These are phyloP conservation scores for Meta bourneti DNA, from an alignment of 2,888 invertebrate species.

Conservation along the genomic window DNA sequence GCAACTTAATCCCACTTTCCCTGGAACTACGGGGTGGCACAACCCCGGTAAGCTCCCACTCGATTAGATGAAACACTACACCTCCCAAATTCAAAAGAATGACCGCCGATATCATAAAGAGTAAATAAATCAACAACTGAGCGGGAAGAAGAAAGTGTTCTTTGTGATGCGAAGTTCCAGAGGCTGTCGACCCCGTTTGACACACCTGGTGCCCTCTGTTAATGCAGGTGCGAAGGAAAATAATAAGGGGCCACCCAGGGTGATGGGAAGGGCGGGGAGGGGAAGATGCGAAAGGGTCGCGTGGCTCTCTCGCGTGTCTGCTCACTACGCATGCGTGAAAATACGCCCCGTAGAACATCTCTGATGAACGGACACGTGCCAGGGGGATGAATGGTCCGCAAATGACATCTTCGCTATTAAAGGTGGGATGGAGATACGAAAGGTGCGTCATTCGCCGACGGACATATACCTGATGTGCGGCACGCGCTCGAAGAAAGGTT, in stretches of 20 bases:
- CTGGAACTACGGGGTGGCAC: too few species aligned
- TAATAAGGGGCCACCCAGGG: constrained; percentile 50
- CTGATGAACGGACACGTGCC: background rate
- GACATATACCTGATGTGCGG: background rate
- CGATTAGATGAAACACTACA: too few species aligned
- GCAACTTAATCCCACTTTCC: too few species aligned
- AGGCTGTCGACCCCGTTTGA: constrained; percentile 58
- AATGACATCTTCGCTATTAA: background rate
- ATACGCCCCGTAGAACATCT: constrained; percentile 1
- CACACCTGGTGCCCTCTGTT: constrained; percentile 58
- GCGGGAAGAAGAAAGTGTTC: background rate
- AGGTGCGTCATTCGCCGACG: background rate
- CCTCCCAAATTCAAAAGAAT: too few species aligned
- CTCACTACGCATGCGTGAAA: constrained; percentile 35
- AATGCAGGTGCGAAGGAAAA: constrained; percentile 67
- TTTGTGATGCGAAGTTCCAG: background rate
- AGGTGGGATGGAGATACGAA: background rate
- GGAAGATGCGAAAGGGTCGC: constrained; percentile 37
- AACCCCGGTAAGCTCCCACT: too few species aligned
- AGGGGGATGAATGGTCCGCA: background rate
- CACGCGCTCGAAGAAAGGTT: too few species aligned
- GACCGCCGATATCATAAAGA: too few species aligned
- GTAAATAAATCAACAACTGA: background rate
- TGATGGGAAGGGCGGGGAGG: background rate
- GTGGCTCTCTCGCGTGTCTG: constrained; percentile 56